Conservation (phyloP, 2,888 invertebrate genomes). For the Orthonychiurus folsomi region DNA sequence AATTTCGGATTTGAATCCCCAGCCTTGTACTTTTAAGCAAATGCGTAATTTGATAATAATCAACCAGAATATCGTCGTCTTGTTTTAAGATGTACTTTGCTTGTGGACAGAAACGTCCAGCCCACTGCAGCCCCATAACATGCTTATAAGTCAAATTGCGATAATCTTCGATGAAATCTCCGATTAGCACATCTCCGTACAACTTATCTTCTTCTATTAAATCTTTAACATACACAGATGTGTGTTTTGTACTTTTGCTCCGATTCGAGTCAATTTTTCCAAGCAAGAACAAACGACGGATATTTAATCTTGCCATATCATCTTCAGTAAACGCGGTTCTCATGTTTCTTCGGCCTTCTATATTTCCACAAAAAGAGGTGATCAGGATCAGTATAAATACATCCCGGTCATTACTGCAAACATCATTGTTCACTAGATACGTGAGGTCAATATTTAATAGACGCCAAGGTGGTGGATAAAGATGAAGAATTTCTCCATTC, state of each 20-base stretch:
- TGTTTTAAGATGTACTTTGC: slow-evolving; percentile 64
- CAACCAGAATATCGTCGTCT: slow-evolving; percentile 70
- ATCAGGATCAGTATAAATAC: background rate
- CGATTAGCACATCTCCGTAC: slow-evolving; percentile 64
- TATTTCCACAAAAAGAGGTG: background rate
- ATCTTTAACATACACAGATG: slow-evolving; percentile 16
- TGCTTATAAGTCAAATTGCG: slow-evolving; percentile 74
- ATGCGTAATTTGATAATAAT: slow-evolving; percentile 53
- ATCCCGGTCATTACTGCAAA: background rate
- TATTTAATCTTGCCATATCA: background rate
- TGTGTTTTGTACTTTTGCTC: slow-evolving; percentile 44
- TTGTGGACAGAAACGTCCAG: slow-evolving; percentile 52
- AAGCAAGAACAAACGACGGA: background rate
- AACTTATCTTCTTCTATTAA: slow-evolving; percentile 50
- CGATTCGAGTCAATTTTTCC: background rate
- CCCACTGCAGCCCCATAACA: slow-evolving; percentile 71
- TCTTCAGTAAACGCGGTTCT: background rate
- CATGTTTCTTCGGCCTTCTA: background rate
- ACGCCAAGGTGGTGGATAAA: background rate
- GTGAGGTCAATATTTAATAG: background rate
- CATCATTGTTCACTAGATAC: background rate
- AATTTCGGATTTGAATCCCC: background rate
- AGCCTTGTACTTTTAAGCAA: slow-evolving; percentile 42
- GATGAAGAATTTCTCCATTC: too few species aligned
- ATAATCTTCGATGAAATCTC: slow-evolving; percentile 66